Conservation (phyloP, 2,888 invertebrate genomes). For the Theretra japonica region DNA sequence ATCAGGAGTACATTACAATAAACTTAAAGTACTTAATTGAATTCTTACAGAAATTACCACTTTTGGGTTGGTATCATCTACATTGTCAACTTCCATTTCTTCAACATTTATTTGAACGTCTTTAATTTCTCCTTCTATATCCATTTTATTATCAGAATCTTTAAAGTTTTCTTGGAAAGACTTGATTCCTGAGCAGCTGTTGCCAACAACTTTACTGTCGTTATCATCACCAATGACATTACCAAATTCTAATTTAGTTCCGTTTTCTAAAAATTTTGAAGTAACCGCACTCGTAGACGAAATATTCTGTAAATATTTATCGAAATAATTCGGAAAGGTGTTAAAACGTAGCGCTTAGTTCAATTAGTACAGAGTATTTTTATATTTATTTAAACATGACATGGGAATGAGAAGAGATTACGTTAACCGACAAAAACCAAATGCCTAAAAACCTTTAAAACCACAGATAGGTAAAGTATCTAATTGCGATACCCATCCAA, state of each 20-base stretch:
- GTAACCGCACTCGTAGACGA: constrained; percentile 53
- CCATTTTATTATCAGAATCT: constrained; percentile 35
- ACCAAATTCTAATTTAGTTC: constrained; percentile 34
- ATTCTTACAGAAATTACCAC: background rate
- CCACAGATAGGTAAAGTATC: too few species aligned
- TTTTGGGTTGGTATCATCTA: background rate
- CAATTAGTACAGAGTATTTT: too few species aligned
- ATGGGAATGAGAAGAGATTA: too few species aligned
- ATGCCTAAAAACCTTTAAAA: too few species aligned
- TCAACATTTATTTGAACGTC: constrained; percentile 22
- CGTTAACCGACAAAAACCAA: too few species aligned
- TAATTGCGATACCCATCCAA: too few species aligned
- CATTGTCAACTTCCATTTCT: constrained; percentile 39
- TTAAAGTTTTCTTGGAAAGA: constrained; percentile 13
- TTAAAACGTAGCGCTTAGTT: background rate
- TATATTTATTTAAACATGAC: too few species aligned
- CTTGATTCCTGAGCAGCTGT: background rate
- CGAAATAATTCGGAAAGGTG: background rate
- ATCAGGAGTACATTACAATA: too few species aligned
- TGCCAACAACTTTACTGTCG: background rate
- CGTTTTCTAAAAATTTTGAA: constrained; percentile 66
- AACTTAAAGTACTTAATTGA: too few species aligned
- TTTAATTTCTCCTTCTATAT: constrained; percentile 37
- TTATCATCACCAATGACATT: background rate
- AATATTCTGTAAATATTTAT: constrained; percentile 48